These are phyloP conservation scores for Malurus leucopterus DNA, from an alignment of 2,797 vertebrate genomes.

Conservation along the genomic window DNA sequence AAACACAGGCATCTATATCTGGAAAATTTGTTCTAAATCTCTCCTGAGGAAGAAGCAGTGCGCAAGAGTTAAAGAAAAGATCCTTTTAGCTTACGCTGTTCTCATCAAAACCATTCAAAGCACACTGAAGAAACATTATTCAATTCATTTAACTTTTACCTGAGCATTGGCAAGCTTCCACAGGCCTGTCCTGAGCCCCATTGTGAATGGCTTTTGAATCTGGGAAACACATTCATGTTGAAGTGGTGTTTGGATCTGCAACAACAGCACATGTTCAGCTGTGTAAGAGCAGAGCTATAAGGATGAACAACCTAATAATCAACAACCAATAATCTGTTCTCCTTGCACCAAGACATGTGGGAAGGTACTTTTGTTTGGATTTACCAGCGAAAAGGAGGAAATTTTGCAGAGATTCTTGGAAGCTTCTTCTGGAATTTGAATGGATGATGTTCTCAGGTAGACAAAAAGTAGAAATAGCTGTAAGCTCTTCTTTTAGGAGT, in stretches of 20 bases:
- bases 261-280: background rate
- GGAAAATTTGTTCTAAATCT: conserved; percentile 6
- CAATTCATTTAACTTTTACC: background rate
- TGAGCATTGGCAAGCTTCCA: background rate
- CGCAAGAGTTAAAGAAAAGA: background rate
- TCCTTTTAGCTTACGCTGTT: background rate
- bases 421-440: background rate
- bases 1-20: background rate
- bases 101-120: background rate
- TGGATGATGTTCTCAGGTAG: background rate
- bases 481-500: background rate
- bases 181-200: background rate
- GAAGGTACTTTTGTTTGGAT: background rate
- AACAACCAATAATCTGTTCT: too few species aligned
- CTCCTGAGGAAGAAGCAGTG: background rate
- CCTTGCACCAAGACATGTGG: background rate
- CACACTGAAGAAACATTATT: background rate
- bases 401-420: background rate
- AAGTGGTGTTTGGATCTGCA: background rate
- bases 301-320: background rate
- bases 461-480: background rate
- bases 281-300: background rate
- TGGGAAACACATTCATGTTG: background rate
- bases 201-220: background rate
- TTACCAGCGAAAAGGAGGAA: background rate